Evolutionary conservation across 2,797 vertebrate genomes (phyloP), one percentile per base, ranked within the genome.

Genomic region (Perdix hodgsoniae): DNA sequence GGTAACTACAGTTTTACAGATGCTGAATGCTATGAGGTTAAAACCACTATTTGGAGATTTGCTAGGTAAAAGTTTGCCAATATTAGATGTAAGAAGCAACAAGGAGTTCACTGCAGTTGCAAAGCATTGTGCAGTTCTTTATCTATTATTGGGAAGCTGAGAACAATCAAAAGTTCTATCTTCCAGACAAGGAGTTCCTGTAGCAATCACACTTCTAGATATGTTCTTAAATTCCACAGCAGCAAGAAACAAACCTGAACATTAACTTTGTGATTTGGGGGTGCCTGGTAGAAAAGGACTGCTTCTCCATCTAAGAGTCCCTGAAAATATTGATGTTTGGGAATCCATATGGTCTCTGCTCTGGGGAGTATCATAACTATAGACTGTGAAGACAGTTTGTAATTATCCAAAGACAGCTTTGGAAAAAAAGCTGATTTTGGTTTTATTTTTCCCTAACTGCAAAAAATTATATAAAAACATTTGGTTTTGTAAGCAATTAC

Each of bases 1-100:
- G 83, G 96, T 65, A 97, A 97, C 96, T 47, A 70, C 50, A 65
- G 74, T 69, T 94, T 95, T 96, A 91, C 78, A 95, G 90, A 90
- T 91, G 91, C 73, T 89, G 86, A 89, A 94, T 3, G 3, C 44
- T 88, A 84, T 45, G 70, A 93, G 94, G 94, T 95, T 92, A 95
- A 92, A 92, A 88, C 83, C 76, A 86, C 60, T 45, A 86, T 86
- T 94, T 96, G 42, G 76, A 96, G 65, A 63, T 90, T 88, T 91
- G 24, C 77, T 96, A 92, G 69, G 76, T 90, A 92, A 84, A 93
- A 95, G 79, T 96, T 94, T 94, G 65, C 76, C 73, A 64, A 52
- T 88, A 82, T 67, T 66, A 77, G 37, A 82, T 71, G 65, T 1
- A 33, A 91, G 67, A 39, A 93, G 52, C 65, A 92, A 73, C 33